Conservation (phyloP, 2,888 invertebrate species). For the Dexiosoma caninum region DNA sequence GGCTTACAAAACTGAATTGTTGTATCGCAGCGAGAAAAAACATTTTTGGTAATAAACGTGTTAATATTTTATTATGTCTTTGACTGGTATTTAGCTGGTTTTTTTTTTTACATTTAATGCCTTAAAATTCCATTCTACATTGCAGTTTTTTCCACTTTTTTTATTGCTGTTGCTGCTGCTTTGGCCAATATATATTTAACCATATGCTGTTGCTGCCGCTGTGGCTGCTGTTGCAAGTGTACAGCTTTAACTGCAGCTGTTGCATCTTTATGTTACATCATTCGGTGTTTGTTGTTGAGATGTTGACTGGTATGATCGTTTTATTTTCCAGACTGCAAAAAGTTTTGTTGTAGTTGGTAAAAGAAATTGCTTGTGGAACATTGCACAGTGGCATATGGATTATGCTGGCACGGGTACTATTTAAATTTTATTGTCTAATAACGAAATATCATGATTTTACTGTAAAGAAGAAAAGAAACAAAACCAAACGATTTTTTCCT, state of each 20-base stretch:
- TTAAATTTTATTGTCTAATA: not conserved
- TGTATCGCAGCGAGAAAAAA: not conserved
- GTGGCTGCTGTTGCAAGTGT: conserved; percentile 35
- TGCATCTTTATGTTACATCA: conserved; percentile 58
- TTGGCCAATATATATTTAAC: conserved; percentile 21
- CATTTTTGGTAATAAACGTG: conserved; percentile 33
- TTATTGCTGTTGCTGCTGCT: conserved; percentile 7
- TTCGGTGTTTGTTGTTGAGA: conserved; percentile 27
- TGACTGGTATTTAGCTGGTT: conserved; percentile 19
- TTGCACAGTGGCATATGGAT: conserved; percentile 11
- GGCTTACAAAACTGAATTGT: not conserved
- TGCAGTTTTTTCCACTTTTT: conserved; percentile 4
- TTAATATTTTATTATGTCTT: conserved; percentile 45
- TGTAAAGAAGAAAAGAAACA: no score
- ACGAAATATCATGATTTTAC: not conserved
- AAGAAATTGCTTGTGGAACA: conserved; percentile 27
- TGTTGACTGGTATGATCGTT: conserved; percentile 11
- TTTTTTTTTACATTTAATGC: conserved; percentile 6
- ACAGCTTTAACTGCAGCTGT: conserved; percentile 47
- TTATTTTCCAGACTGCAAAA: conserved; percentile 22
- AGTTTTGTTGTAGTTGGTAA: conserved; percentile 42
- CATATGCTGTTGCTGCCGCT: conserved; percentile 43
- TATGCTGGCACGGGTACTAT: not conserved
- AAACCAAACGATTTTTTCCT: not conserved
- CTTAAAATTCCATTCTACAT: conserved; percentile 54